A percentile compares a stretch with the other conserved stretches of the same genome.
Conservation (phyloP, 2,888 invertebrate genomes). For the Cryptocheilus praepositus region DNA sequence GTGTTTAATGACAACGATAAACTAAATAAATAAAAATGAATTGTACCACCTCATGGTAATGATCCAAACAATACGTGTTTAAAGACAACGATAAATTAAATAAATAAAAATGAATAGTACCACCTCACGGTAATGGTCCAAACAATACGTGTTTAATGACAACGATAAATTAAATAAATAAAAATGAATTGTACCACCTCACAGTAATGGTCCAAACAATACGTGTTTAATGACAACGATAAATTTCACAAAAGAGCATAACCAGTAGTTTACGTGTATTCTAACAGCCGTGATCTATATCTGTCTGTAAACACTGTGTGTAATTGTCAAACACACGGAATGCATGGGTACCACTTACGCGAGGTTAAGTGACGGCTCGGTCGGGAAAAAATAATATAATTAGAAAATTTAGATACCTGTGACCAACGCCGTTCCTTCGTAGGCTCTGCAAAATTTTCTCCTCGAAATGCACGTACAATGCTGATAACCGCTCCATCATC, state of each 20-base stretch:
- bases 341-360: not conserved
- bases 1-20: no score
- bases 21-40: not conserved
- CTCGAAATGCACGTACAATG: constrained; percentile 53
- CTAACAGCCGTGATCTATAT: not conserved
- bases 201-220: no score
- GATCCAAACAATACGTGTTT: no score
- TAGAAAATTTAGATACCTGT: constrained; percentile 59
- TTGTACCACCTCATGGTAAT: no score
- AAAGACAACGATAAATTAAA: not conserved
- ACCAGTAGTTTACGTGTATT: not conserved
- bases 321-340: constrained; percentile 1
- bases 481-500: constrained; percentile 55
- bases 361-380: constrained; percentile 53
- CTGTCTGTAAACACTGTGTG: not conserved
- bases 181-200: not conserved
- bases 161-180: not conserved
- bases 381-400: constrained; percentile 17
- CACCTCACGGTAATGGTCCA: no score
- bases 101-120: not conserved
- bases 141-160: no score
- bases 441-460: constrained; percentile 59
- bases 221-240: no score
- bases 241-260: not conserved
- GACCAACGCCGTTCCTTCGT: constrained; percentile 57